Base-by-base conservation (phyloP, 2,113 vertebrate genomes). In the Tenebrosternarchus preto region DNA sequence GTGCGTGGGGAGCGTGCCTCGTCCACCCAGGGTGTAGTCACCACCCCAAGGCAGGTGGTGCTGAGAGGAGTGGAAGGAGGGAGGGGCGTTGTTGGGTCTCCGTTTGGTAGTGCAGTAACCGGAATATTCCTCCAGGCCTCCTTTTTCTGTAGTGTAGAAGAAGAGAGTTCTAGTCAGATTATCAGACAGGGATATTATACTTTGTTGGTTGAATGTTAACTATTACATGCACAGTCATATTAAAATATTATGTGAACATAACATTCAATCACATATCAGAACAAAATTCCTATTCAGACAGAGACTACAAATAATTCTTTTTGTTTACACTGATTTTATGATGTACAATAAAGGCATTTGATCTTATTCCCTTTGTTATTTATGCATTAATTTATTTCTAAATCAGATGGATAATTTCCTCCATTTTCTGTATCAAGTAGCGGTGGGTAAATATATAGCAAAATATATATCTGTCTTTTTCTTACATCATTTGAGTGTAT, bases 61-160 rank as follows among this genome's bases (percentile, higher is more conserved):
- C 86, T 93, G 91, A 31, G 93, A 94, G 24, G 93, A 94, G 83
- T 94, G 93, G 43, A 94, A 92, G 25, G 91, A 87, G 0, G 93
- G 93, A 72, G 92, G 91, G 63, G 92, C 92, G 1, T 93, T 94
- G 85, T 93, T 92, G 73, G 93, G 92, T 33, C 94, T 90, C 19
- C 94, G 92, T 87, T 96, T 96, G 83, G 95, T 92, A 86, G 95
- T 96, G 86, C 94, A 95, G 83, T 97, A 95, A 20, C 96, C 96
- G 61, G 95, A 96, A 84, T 94, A 95, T 71, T 97, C 95, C 50
- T 97, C 96, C 75, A 96, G 91, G 84, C 96, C 93, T 85, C 92
- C 95, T 92, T 96, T 96, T 55, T 95, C 86, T 92, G 90, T 50
- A 87, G 88, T 74, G 72, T 66, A 83, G 80, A 63, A 19, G 87